Evolutionary conservation across 2,888 invertebrate genomes (phyloP).

Genomic region (Anoplius nigerrimus): DNA sequence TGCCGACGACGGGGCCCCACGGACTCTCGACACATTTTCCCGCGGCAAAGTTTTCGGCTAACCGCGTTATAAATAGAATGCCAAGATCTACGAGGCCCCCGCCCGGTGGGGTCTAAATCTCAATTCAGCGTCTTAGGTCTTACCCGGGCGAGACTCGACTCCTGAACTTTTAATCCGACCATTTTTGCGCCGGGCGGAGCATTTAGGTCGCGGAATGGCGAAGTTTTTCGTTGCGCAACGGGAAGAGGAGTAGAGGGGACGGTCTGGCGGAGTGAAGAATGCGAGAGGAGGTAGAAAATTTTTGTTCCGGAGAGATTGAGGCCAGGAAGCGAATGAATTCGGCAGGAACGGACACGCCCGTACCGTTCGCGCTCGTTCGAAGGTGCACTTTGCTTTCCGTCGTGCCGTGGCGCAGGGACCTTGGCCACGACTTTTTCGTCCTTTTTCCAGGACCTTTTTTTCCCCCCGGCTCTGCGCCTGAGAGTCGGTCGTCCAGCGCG

Average conservation of each 20-base stretch:
- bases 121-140: no score
- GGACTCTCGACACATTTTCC: neutral
- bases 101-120: no score
- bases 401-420: slow-evolving; percentile 21
- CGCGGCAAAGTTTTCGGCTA: no score
- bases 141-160: no score
- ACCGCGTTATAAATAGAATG: slow-evolving; percentile 20
- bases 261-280: no score
- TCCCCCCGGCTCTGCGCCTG: slow-evolving; percentile 12
- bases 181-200: no score
- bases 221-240: no score
- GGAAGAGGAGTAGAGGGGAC: no score
- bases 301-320: slow-evolving; percentile 3
- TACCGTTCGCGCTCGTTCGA: slow-evolving; percentile 17
- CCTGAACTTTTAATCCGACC: no score
- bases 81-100: neutral
- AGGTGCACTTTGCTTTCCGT: slow-evolving; percentile 25
- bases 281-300: no score
- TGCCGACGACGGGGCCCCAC: neutral
- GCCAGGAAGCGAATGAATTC: slow-evolving; percentile 30
- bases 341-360: slow-evolving; percentile 30
- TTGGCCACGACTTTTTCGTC: slow-evolving; percentile 37
- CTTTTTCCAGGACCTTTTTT: slow-evolving; percentile 19
- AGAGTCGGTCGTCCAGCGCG: slow-evolving; percentile 40
- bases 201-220: no score